Evolutionary conservation across 1,140 invertebrate genomes (phyloP).

Genomic region (Ectropis grisescens): DNA sequence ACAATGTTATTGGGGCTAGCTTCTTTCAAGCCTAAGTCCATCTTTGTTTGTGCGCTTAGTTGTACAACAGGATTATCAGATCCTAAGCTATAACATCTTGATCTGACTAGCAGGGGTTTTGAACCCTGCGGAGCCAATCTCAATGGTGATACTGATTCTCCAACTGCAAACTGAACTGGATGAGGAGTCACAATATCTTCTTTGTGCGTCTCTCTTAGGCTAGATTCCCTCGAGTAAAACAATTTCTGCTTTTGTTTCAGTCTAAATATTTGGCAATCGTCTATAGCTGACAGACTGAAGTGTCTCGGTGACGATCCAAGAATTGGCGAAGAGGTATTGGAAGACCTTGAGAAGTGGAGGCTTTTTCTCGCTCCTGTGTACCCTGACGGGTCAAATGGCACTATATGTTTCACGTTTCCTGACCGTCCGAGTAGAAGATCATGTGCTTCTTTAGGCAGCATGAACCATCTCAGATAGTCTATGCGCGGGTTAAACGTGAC

Average conservation of each 20-base stretch:
- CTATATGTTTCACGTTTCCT: constrained; percentile 80
- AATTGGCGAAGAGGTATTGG: constrained; percentile 58
- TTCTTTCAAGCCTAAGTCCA: constrained; percentile 73
- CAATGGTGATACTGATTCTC: constrained; percentile 73
- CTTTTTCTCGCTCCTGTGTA: constrained; percentile 59
- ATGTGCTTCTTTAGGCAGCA: constrained; percentile 84
- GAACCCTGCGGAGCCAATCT: constrained; percentile 40
- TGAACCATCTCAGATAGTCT: constrained; percentile 86
- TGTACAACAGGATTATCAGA: constrained; percentile 70
- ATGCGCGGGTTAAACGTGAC: constrained; percentile 76
- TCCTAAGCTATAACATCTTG: constrained; percentile 74
- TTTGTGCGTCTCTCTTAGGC: constrained; percentile 49
- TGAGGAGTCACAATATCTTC: constrained; percentile 44
- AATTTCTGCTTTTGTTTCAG: constrained; percentile 61
- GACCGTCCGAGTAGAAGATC: constrained; percentile 79
- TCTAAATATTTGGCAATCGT: constrained; percentile 65
- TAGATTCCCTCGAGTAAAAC: constrained; percentile 59
- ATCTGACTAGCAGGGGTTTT: constrained; percentile 43
- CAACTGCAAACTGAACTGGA: constrained; percentile 76
- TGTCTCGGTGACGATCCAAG: constrained; percentile 69
- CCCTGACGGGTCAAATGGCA: constrained; percentile 78
- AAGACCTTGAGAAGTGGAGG: constrained; percentile 39
- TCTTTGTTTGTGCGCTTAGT: constrained; percentile 74
- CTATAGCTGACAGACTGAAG: constrained; percentile 74
- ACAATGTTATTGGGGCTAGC: constrained; percentile 44